Evolutionary conservation across 2,888 invertebrate species (phyloP).

Genomic region (Limnephilus rhombicus): DNA sequence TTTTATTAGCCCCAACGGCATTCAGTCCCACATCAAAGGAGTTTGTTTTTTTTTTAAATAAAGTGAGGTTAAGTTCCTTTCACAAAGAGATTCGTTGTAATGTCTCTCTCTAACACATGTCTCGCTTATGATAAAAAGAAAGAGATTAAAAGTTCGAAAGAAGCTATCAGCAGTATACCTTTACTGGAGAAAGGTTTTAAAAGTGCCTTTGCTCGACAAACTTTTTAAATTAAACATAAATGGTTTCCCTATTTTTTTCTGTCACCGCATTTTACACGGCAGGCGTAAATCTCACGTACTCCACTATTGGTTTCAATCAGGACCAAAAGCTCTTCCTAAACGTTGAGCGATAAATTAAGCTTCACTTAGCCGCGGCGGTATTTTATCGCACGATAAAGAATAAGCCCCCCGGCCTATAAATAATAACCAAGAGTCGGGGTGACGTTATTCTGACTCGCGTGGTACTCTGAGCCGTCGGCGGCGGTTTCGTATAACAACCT

Average conservation of each 20-base stretch:
- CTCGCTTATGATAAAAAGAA: no score
- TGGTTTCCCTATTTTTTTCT: neutral
- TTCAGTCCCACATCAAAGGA: no score
- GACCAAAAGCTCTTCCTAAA: neutral
- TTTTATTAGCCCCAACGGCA: no score
- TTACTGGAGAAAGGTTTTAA: neutral
- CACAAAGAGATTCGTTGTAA: no score
- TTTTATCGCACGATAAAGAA: neutral
- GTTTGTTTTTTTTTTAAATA: no score
- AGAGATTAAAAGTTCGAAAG: no score
- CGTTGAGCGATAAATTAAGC: neutral
- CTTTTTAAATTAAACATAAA: neutral
- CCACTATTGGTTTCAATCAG: neutral
- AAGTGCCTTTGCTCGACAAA: neutral
- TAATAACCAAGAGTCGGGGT: neutral
- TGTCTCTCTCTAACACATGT: no score
- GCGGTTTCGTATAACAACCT: neutral
- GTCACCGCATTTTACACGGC: neutral
- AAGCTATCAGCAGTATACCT: no score
- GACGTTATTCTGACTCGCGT: neutral
- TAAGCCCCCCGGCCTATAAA: neutral
- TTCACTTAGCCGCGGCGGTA: neutral
- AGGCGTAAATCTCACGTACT: neutral
- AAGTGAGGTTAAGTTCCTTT: no score
- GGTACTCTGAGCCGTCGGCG: neutral